A percentile compares a stretch with the other conserved stretches of the same genome.
phyloP scores from a whole-genome alignment of 2,113 vertebrate species.

The Perognathus longimembris region DNA sequence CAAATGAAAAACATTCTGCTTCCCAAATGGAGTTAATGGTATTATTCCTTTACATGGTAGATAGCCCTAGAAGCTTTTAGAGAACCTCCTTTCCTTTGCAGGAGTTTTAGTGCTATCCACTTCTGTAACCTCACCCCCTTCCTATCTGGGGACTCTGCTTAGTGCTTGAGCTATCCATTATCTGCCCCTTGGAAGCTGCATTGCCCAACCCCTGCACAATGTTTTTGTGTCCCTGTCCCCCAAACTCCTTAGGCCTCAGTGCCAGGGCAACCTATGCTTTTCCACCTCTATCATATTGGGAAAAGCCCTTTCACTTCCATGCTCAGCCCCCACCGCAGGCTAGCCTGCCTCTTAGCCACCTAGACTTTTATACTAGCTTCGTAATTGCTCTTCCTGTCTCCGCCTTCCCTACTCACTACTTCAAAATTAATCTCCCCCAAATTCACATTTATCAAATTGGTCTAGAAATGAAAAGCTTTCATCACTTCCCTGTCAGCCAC shows the following conservation, averaged over 20 bases:
- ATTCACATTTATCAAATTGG: constrained; percentile 47
- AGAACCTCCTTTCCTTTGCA: constrained; percentile 14
- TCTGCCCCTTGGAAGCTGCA: background rate
- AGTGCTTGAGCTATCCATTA: background rate
- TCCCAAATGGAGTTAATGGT: constrained; percentile 6
- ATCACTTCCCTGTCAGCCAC: background rate
- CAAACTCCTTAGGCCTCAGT: background rate
- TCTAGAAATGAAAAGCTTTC: constrained; percentile 27
- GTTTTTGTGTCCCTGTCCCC: background rate
- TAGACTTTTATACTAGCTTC: background rate
- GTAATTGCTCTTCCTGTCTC: constrained; percentile 1
- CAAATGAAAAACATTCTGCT: background rate
- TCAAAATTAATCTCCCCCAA: constrained; percentile 57
- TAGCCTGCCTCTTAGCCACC: background rate
- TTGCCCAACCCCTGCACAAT: background rate
- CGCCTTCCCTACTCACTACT: constrained; percentile 3
- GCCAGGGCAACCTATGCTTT: background rate
- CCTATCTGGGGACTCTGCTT: background rate
- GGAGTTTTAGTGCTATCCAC: background rate
- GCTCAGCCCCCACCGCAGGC: background rate
- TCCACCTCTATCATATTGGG: background rate
- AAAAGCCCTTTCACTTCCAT: background rate
- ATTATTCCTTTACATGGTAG: background rate
- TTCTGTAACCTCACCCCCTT: background rate
- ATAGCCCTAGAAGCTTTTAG: background rate